A percentile compares a stretch with the other conserved stretches of the same genome.
Conservation (phyloP, 2,888 invertebrate genomes). For the Penaeus monodon region DNA sequence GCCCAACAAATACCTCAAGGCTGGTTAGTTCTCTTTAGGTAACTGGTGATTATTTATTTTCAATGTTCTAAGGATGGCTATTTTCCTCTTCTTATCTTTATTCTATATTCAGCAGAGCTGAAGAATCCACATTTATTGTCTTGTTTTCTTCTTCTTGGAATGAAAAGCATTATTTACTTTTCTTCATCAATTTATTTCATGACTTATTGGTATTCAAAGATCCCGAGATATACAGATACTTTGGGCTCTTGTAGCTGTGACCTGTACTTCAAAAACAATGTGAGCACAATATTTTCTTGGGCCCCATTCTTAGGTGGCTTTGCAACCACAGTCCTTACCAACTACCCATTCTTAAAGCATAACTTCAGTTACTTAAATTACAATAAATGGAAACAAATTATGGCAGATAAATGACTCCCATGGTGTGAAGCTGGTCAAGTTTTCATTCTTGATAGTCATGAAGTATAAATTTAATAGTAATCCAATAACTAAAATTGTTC, state of each 20-base stretch:
- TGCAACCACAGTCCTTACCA: slow-evolving; percentile 52
- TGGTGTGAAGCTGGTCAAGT: slow-evolving; percentile 43
- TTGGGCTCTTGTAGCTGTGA: slow-evolving; percentile 61
- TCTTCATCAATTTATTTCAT: slow-evolving; percentile 59
- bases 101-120: slow-evolving; percentile 9
- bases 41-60: slow-evolving; percentile 25
- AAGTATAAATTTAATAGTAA: neutral
- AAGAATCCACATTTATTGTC: slow-evolving; percentile 29
- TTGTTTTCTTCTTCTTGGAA: slow-evolving; percentile 48
- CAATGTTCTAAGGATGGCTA: slow-evolving; percentile 28
- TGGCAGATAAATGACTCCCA: slow-evolving; percentile 35
- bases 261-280: slow-evolving; percentile 52
- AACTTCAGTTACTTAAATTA: slow-evolving; percentile 54
- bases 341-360: slow-evolving; percentile 59
- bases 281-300: slow-evolving; percentile 43
- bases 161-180: slow-evolving; percentile 56
- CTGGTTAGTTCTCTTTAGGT: slow-evolving; percentile 49
- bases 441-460: neutral
- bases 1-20: slow-evolving; percentile 57
- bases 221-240: slow-evolving; percentile 61
- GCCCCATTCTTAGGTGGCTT: slow-evolving; percentile 41
- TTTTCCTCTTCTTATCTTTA: slow-evolving; percentile 15
- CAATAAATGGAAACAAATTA: slow-evolving; percentile 52
- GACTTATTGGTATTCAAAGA: slow-evolving; percentile 49
- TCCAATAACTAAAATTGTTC: neutral